phyloP scores from a whole-genome alignment of 2,888 invertebrate genomes.

The Listrodromus nycthemerus region DNA sequence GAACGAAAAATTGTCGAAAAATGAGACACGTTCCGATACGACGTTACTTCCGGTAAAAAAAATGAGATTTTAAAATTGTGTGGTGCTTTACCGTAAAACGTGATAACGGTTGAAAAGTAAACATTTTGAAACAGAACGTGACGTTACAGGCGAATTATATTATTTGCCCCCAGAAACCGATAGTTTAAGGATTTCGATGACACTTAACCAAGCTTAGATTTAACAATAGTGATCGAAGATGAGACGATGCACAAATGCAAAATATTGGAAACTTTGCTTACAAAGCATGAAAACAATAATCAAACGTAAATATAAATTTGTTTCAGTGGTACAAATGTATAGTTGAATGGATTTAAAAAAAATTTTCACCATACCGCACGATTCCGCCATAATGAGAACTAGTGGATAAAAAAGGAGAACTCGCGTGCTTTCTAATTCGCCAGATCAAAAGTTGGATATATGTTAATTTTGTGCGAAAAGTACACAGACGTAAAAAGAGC shows the following conservation, averaged over 20 bases:
- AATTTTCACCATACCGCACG: background rate
- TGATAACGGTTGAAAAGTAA: too few relatives aligned
- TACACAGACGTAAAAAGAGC: background rate
- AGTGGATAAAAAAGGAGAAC: background rate
- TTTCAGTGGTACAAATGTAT: background rate
- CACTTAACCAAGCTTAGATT: too few relatives aligned
- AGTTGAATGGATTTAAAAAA: background rate
- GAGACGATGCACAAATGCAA: background rate
- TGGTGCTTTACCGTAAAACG: too few relatives aligned
- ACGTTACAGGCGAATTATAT: too few relatives aligned
- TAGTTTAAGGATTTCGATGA: too few relatives aligned
- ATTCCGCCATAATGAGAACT: background rate
- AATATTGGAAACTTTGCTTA: background rate
- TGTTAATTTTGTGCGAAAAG: background rate
- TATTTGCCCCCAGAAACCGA: too few relatives aligned
- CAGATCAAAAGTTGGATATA: background rate
- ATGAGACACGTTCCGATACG: too few relatives aligned
- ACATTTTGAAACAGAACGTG: too few relatives aligned
- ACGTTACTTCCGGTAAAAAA: too few relatives aligned
- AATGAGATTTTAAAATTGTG: too few relatives aligned
- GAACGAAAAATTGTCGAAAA: too few relatives aligned
- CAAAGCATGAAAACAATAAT: background rate
- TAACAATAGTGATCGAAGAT: too few relatives aligned
- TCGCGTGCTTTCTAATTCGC: background rate
- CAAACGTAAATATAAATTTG: background rate